Conservation (phyloP, 2,888 invertebrate genomes). For the Clivina fossor region DNA sequence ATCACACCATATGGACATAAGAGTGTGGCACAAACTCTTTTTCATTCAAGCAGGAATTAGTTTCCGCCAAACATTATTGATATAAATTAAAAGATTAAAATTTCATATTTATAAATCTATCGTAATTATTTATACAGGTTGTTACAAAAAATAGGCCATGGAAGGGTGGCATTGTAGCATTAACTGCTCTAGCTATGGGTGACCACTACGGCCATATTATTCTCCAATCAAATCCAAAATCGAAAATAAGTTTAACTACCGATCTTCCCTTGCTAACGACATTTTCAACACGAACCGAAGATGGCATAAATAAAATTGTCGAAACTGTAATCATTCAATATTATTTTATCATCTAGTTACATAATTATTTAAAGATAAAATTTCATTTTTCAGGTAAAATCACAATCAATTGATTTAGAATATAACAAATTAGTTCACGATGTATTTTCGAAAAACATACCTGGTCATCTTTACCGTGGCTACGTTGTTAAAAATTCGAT, state of each 20-base stretch:
- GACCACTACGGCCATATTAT: conserved; percentile 92
- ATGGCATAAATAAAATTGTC: conserved; percentile 69
- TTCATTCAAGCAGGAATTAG: no score
- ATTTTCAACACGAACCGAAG: conserved; percentile 84
- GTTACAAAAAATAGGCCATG: conserved; percentile 80
- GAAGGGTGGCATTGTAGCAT: conserved; percentile 83
- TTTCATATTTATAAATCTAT: no score
- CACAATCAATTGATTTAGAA: conserved; percentile 57
- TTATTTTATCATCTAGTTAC: neutral
- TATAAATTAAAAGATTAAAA: no score
- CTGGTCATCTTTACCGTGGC: conserved; percentile 65
- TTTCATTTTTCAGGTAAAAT: conserved; percentile 54
- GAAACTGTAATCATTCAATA: conserved; percentile 48
- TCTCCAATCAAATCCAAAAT: conserved; percentile 75
- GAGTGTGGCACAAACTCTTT: no score
- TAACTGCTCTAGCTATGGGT: conserved; percentile 98
- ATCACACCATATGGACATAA: no score
- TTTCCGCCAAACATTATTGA: no score
- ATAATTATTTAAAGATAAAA: conserved; percentile 4
- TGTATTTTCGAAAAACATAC: conserved; percentile 46
- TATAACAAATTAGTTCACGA: conserved; percentile 56
- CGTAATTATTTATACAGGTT: conserved; percentile 67
- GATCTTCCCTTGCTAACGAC: conserved; percentile 67
- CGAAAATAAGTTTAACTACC: conserved; percentile 57
- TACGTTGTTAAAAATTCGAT: conserved; percentile 52